Evolutionary conservation across 2,113 vertebrate genomes (phyloP).

Genomic region (Psilopogon haemacephalus): DNA sequence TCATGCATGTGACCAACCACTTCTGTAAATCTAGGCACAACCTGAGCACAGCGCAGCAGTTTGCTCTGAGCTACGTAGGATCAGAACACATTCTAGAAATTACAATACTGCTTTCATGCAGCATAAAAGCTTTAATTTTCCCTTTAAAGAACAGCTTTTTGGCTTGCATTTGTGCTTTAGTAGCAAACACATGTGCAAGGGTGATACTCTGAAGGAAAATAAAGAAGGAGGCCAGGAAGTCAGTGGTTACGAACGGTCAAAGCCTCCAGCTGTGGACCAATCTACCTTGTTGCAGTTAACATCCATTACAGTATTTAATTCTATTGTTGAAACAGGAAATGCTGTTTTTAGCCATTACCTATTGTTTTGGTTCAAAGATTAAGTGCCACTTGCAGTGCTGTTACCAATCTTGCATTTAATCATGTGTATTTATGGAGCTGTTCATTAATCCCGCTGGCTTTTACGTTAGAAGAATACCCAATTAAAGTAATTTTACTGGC

Average conservation of each 20-base stretch:
- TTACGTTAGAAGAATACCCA: background rate
- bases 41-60: background rate
- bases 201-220: background rate
- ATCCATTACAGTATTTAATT: background rate
- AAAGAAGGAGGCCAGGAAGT: background rate
- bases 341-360: slow-evolving; percentile 9
- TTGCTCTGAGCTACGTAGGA: background rate
- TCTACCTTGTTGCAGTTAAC: background rate
- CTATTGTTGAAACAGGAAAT: background rate
- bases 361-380: background rate
- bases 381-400: background rate
- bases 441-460: background rate
- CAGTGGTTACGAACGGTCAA: background rate
- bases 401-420: background rate
- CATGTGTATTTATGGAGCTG: background rate
- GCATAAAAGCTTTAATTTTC: background rate
- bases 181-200: background rate
- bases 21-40: background rate
- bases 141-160: background rate
- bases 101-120: rapidly evolving
- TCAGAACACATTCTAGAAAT: background rate
- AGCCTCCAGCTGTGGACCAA: background rate
- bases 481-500: background rate
- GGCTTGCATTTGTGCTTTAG: background rate
- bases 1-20: background rate